A percentile compares a stretch with the other conserved stretches of the same genome.
These are phyloP conservation scores for Drosophila limbata DNA, from an alignment of 2,888 invertebrate species.

Conservation along the genomic window DNA sequence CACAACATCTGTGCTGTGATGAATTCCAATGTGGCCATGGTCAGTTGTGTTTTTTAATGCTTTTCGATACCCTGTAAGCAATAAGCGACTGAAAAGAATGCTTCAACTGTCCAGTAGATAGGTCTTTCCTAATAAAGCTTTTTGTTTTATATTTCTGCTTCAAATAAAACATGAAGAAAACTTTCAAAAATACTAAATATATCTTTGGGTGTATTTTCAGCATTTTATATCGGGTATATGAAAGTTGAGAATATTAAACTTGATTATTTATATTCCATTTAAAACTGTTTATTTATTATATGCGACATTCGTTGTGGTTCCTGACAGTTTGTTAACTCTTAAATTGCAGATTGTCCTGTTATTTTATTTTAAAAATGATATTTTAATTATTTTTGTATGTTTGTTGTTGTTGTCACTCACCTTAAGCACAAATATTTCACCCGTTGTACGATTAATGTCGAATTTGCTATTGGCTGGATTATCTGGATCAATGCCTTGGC, in stretches of 20 bases:
- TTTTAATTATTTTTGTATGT: slow-evolving; percentile 5
- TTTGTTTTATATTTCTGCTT: no score
- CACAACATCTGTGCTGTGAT: slow-evolving; percentile 40
- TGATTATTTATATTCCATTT: not conserved
- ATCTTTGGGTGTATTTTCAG: not conserved
- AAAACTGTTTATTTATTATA: slow-evolving; percentile 40
- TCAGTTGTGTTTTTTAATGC: slow-evolving; percentile 29
- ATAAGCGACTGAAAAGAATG: not conserved
- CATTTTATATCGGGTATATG: not conserved
- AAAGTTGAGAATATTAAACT: not conserved
- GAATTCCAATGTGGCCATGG: slow-evolving; percentile 23
- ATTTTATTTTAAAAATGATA: slow-evolving; percentile 12
- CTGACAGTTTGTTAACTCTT: slow-evolving; percentile 57
- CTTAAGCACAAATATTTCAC: slow-evolving; percentile 97
- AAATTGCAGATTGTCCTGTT: slow-evolving; percentile 42
- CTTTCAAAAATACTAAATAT: no score
- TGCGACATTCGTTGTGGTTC: slow-evolving; percentile 36
- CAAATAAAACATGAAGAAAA: no score
- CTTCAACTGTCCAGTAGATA: not conserved
- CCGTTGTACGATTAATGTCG: slow-evolving; percentile 97
- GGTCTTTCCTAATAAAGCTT: not conserved
- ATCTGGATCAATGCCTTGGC: slow-evolving; percentile 97
- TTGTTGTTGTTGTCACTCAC: slow-evolving; percentile 87
- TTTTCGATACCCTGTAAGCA: slow-evolving; percentile 17
- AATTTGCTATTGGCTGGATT: slow-evolving; percentile 98